Evolutionary conservation across 2,888 invertebrate genomes (phyloP).

Genomic region (Idaea biselata): DNA sequence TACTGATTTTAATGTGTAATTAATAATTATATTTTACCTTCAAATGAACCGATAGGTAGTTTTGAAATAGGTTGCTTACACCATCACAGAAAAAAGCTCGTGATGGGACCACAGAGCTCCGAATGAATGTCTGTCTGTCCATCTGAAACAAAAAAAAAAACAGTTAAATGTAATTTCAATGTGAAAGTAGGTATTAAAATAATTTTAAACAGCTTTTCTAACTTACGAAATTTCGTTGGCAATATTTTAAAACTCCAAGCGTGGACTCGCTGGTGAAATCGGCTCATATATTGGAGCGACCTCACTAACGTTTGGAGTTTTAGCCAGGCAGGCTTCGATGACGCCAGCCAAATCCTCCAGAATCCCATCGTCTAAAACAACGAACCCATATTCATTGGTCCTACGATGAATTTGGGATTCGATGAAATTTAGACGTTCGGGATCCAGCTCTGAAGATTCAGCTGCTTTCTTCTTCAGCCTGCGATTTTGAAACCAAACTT

Average conservation of each 20-base stretch:
- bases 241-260: not conserved
- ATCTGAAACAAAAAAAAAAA: not conserved
- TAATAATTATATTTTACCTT: too few species aligned
- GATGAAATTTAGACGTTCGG: constrained; percentile 38
- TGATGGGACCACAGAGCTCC: not conserved
- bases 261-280: not conserved
- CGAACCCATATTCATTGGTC: constrained; percentile 48
- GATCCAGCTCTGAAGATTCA: constrained; percentile 15
- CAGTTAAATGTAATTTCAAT: not conserved
- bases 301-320: constrained; percentile 8
- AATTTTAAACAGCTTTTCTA: not conserved
- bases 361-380: constrained; percentile 47
- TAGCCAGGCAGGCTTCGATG: constrained; percentile 39
- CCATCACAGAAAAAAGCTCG: not conserved
- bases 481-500: constrained; percentile 90
- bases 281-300: constrained; percentile 41
- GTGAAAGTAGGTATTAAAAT: not conserved
- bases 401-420: constrained; percentile 46
- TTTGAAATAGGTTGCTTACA: not conserved
- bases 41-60: too few species aligned
- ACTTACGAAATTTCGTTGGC: not conserved
- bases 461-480: constrained; percentile 84
- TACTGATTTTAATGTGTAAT: not conserved
- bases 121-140: not conserved
- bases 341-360: constrained; percentile 41